phyloP scores from a whole-genome alignment of 1,140 invertebrate species.

The Bombus impatiens region DNA sequence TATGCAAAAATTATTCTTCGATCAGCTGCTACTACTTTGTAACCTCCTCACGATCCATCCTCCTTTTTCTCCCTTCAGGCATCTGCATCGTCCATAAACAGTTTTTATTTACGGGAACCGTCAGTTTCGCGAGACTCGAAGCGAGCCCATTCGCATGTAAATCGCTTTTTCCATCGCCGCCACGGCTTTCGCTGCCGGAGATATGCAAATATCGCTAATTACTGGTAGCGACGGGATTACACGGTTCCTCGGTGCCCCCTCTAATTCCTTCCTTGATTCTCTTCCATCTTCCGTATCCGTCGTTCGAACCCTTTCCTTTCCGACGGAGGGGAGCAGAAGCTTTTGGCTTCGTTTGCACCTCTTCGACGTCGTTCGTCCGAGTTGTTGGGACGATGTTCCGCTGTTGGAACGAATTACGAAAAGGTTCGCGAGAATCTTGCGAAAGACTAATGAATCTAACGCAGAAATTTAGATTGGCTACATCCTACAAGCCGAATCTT shows the following conservation, averaged over 20 bases:
- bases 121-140: slow-evolving; percentile 57
- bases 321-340: background rate
- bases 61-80: background rate
- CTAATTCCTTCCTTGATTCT: slow-evolving; percentile 23
- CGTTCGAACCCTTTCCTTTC: background rate
- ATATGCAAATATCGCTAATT: slow-evolving; percentile 82
- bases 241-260: slow-evolving; percentile 44
- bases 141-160: slow-evolving; percentile 78
- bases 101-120: slow-evolving; percentile 71
- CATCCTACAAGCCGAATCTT: too few relatives aligned
- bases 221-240: slow-evolving; percentile 76
- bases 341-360: slow-evolving; percentile 35
- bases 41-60: slow-evolving; percentile 27
- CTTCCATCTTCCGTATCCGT: slow-evolving; percentile 16
- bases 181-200: slow-evolving; percentile 59
- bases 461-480: too few relatives aligned
- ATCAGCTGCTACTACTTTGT: slow-evolving; percentile 30
- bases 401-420: background rate
- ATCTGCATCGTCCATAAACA: slow-evolving; percentile 65
- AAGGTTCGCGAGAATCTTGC: background rate
- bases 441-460: background rate
- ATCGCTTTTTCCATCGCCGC: slow-evolving; percentile 68
- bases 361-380: background rate
- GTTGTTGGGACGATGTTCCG: background rate
- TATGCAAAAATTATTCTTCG: background rate